These are phyloP conservation scores for Falco cherrug DNA, from an alignment of 2,797 vertebrate genomes.

Conservation along the genomic window DNA sequence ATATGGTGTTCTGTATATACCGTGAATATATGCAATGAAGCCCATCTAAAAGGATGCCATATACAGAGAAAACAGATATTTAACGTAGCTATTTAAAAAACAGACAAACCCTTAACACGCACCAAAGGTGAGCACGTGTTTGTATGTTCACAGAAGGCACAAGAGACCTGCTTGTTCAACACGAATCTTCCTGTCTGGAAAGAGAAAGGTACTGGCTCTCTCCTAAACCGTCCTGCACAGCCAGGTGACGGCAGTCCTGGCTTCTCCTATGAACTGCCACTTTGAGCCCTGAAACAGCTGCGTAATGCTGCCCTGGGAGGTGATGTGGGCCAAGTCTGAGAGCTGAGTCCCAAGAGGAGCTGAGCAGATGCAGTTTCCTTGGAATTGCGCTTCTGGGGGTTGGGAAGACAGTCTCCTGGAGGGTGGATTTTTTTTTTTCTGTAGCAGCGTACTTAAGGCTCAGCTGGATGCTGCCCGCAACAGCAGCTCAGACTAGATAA, in stretches of 20 bases:
- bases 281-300: neutral
- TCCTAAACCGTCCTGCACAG: neutral
- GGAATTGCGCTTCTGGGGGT: neutral
- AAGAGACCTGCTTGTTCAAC: neutral
- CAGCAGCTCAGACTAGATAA: neutral
- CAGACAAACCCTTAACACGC: neutral
- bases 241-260: neutral
- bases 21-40: slow-evolving; percentile 43
- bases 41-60: slow-evolving; percentile 48
- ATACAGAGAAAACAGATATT: slow-evolving; percentile 44
- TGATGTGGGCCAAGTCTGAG: neutral
- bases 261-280: neutral
- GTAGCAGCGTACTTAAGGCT: neutral
- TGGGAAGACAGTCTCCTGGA: neutral
- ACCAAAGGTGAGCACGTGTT: neutral
- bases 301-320: neutral
- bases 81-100: slow-evolving; percentile 49
- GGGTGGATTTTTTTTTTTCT: neutral
- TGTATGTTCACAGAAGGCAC: neutral
- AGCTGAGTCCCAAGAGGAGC: neutral
- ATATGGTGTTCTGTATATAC: slow-evolving; percentile 66
- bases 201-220: neutral
- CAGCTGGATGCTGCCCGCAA: neutral
- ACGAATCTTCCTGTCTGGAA: neutral
- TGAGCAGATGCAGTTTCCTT: neutral